A percentile compares a stretch with the other conserved stretches of the same genome.
Conservation (phyloP, 2,888 invertebrate species). For the Leptopilina syphax region DNA sequence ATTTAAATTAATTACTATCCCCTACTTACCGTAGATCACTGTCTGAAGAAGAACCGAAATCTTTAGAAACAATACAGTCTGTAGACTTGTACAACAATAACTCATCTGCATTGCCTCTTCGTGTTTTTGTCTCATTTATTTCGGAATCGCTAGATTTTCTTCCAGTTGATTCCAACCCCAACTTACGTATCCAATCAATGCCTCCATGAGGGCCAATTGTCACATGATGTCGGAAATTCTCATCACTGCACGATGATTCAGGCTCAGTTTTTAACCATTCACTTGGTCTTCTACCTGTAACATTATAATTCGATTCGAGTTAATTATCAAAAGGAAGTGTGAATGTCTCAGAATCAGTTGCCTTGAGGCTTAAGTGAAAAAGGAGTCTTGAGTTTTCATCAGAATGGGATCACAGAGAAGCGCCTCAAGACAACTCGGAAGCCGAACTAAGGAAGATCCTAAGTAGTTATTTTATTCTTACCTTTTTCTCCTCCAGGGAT, state of each 20-base stretch:
- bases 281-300: constrained; percentile 69
- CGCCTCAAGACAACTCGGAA: too few relatives aligned
- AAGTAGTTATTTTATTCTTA: constrained; percentile 47
- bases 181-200: constrained; percentile 83
- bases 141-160: constrained; percentile 77
- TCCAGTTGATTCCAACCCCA: constrained; percentile 77
- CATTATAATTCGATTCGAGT: too few relatives aligned
- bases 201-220: constrained; percentile 82
- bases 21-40: constrained; percentile 77
- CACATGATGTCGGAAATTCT: constrained; percentile 78
- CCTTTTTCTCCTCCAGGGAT: constrained; percentile 74
- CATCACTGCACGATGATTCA: constrained; percentile 68
- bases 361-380: too few relatives aligned
- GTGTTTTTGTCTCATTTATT: constrained; percentile 67
- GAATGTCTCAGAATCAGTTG: too few relatives aligned
- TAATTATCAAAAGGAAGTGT: too few relatives aligned
- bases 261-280: constrained; percentile 71
- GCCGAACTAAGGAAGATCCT: too few relatives aligned
- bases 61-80: constrained; percentile 87
- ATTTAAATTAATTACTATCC: too few relatives aligned
- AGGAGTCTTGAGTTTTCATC: too few relatives aligned
- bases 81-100: constrained; percentile 86
- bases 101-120: constrained; percentile 76
- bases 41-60: constrained; percentile 80
- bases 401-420: too few relatives aligned